A percentile compares a stretch with the other conserved stretches of the same genome.
Evolutionary conservation across 2,797 vertebrate genomes (phyloP).

Genomic region (Ctenosaura bakeri): DNA sequence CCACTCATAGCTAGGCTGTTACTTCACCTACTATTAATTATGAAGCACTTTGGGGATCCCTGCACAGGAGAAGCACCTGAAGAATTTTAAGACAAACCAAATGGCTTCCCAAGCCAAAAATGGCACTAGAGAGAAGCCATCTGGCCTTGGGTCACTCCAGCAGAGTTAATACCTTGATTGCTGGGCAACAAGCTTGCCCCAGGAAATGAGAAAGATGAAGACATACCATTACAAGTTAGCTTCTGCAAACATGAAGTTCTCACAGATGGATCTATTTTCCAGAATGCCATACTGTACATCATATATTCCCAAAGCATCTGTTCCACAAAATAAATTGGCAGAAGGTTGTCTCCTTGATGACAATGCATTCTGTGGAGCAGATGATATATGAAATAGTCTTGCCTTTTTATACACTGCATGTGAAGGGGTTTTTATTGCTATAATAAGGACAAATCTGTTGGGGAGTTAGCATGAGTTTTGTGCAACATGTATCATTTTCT

Average conservation of each 20-base stretch:
- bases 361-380: conserved; percentile 41
- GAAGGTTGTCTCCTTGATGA: conserved; percentile 37
- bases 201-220: conserved; percentile 31
- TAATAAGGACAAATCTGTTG: conserved; percentile 46
- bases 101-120: not conserved
- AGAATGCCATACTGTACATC: conserved; percentile 28
- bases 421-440: conserved; percentile 41
- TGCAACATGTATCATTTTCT: conserved; percentile 40
- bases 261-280: conserved; percentile 46
- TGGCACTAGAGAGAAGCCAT: not conserved
- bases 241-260: conserved; percentile 42
- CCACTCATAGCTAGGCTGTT: not conserved
- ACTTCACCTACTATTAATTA: not conserved
- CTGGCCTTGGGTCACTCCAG: not conserved
- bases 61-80: not conserved
- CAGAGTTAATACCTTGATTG: not conserved
- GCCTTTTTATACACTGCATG: conserved; percentile 30
- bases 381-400: conserved; percentile 37
- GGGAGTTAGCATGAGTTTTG: conserved; percentile 16
- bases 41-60: not conserved
- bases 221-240: conserved; percentile 36
- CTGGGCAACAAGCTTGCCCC: conserved; percentile 11
- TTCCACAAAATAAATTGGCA: conserved; percentile 47
- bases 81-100: not conserved
- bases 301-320: conserved; percentile 47